A percentile compares a stretch with the other conserved stretches of the same genome.
These are phyloP conservation scores for Cyprinodon diabolis DNA, from an alignment of 2,797 vertebrate species.

Conservation along the genomic window DNA sequence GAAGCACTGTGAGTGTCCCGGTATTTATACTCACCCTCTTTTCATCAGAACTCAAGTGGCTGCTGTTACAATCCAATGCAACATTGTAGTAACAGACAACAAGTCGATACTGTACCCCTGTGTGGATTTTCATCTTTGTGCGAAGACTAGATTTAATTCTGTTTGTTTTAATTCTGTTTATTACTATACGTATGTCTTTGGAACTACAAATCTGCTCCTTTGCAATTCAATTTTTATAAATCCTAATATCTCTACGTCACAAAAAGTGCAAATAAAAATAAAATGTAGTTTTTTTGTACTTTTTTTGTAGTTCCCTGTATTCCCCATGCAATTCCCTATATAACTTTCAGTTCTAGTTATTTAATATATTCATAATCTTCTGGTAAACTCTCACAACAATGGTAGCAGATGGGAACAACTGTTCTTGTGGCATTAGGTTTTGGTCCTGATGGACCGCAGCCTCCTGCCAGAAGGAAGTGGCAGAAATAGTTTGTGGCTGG, in stretches of 20 bases:
- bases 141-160: not conserved
- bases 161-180: not conserved
- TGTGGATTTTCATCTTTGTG: conserved; percentile 4
- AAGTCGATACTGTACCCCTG: conserved; percentile 16
- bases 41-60: conserved; percentile 37
- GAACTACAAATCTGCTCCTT: not conserved
- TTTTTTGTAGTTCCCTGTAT: too few species aligned
- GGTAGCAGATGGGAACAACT: too few species aligned
- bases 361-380: too few species aligned
- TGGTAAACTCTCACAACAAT: too few species aligned
- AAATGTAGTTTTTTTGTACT: not conserved
- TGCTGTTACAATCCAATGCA: conserved; percentile 27
- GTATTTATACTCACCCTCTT: conserved; percentile 24
- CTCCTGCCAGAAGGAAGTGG: too few species aligned
- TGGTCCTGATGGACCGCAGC: too few species aligned
- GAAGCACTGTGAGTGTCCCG: conserved; percentile 21
- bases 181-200: not conserved
- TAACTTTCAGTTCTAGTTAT: too few species aligned
- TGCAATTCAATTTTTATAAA: not conserved
- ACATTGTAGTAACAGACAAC: conserved; percentile 7
- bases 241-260: not conserved
- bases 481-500: too few species aligned
- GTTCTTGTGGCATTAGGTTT: too few species aligned
- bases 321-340: too few species aligned
- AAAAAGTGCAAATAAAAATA: not conserved